These are phyloP conservation scores for Mamestra brassicae DNA, from an alignment of 2,888 invertebrate genomes.

Conservation along the genomic window DNA sequence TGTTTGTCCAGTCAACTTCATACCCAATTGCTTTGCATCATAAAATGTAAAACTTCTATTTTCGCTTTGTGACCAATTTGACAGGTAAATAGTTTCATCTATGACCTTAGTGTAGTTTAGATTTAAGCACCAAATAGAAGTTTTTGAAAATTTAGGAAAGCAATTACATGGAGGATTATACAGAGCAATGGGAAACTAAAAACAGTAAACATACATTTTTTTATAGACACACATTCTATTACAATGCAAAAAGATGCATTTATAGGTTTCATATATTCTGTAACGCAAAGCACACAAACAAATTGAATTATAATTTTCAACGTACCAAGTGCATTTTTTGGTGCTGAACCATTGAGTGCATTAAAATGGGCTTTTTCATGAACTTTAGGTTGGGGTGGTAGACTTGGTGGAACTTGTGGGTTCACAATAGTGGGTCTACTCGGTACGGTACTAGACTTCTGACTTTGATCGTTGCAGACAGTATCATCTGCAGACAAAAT, in stretches of 20 bases:
- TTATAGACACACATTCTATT: conserved; percentile 20
- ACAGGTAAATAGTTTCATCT: neutral
- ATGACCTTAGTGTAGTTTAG: neutral
- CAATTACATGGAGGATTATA: neutral
- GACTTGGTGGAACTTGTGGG: conserved; percentile 69
- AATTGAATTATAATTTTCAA: conserved; percentile 67
- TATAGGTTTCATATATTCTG: conserved; percentile 10
- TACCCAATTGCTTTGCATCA: conserved; percentile 7
- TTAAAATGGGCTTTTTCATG: conserved; percentile 82
- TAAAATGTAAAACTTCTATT: neutral
- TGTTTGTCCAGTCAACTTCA: neutral
- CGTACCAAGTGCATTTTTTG: conserved; percentile 87
- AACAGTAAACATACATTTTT: neutral
- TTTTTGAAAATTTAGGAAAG: neutral
- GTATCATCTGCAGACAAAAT: conserved; percentile 88
- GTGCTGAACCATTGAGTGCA: conserved; percentile 86
- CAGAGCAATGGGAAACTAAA: neutral
- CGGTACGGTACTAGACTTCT: conserved; percentile 81
- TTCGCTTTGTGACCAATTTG: neutral
- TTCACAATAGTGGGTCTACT: conserved; percentile 80
- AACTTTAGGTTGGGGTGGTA: conserved; percentile 78
- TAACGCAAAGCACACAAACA: conserved; percentile 53
- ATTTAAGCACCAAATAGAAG: neutral
- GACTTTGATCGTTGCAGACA: conserved; percentile 85
- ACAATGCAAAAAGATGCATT: neutral